Evolutionary conservation across 2,888 invertebrate genomes (phyloP), one percentile per base, ranked within the genome.

Genomic region (Cerastis leucographa): DNA sequence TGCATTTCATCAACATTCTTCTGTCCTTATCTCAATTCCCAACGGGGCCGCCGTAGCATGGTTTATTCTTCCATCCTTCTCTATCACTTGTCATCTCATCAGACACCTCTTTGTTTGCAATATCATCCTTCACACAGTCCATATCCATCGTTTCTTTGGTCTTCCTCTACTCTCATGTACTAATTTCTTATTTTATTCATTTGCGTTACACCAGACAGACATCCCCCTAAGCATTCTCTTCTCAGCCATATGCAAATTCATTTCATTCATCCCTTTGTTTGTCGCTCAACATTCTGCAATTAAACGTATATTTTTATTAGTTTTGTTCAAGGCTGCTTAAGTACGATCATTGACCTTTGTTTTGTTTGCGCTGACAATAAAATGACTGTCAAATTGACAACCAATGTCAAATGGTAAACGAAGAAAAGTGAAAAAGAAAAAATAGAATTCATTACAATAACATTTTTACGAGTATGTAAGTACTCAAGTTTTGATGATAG

Each of bases 301-400:
- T 7, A n/a, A 35, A 35, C 35, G 35, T 46, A 8, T 35, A n/a
- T 29, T 42, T 25, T 40, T 42, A 49, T 25, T 73, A 49, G 40
- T 67, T 71, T 68, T 19, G 65, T 14, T 70, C 74, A 66, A 75
- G 83, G 78, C 85, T 76, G 71, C 76, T 22, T 69, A 42, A 4
- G 42, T 42, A 74, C 12, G 42, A 73, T n/a, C 67, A 44, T 69
- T 77, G 74, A 73, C 54, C 76, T 71, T 73, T 62, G 80, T 71
- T 51, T 59, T 65, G 46, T 12, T 70, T 54, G 54, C 68, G 49
- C 54, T 59, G 51, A 72, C 70, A 83, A 59, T 42, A 69, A 78
- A 76, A 54, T 59, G 14, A 35, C 42, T 62, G 71, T 74, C 72
- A 83, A 70, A 78, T 70, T 83, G 83, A 80, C 85, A 74, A 42